Conservation (phyloP, 2,888 invertebrate genomes). For the Agriotes lineatus region DNA sequence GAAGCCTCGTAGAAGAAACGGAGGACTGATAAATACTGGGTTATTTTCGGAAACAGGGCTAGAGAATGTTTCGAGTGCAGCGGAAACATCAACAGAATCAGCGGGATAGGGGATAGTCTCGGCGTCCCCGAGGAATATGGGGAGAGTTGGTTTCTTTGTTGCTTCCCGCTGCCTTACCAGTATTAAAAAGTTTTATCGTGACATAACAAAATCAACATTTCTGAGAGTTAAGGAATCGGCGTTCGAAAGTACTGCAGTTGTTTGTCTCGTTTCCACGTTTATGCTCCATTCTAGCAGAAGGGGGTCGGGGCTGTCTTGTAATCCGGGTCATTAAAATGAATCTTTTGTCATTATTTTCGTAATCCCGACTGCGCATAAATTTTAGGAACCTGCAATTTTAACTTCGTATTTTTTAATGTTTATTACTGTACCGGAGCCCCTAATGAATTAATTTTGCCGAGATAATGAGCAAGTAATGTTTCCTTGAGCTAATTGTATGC, state of each 20-base stretch:
- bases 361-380: slow-evolving; percentile 4
- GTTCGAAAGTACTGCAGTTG: neutral
- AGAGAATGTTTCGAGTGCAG: slow-evolving; percentile 6
- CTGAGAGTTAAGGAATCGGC: neutral
- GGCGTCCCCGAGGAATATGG: slow-evolving; percentile 1
- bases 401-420: neutral
- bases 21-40: slow-evolving; percentile 3
- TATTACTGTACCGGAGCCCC: neutral
- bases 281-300: neutral
- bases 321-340: slow-evolving; percentile 11
- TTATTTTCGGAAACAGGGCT: slow-evolving; percentile 16
- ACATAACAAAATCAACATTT: slow-evolving; percentile 12
- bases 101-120: neutral
- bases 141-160: slow-evolving; percentile 3
- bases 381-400: neutral
- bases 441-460: neutral
- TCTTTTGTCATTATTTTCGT: slow-evolving; percentile 7
- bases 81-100: slow-evolving; percentile 13
- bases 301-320: neutral
- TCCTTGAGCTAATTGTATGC: too few relatives aligned
- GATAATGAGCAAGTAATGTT: too few relatives aligned
- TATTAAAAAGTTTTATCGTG: slow-evolving; percentile 5
- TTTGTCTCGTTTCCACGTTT: slow-evolving; percentile 5
- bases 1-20: neutral
- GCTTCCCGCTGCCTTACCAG: slow-evolving; percentile 2